phyloP scores from a whole-genome alignment of 2,113 vertebrate species.

The Rhabdornis inornatus region DNA sequence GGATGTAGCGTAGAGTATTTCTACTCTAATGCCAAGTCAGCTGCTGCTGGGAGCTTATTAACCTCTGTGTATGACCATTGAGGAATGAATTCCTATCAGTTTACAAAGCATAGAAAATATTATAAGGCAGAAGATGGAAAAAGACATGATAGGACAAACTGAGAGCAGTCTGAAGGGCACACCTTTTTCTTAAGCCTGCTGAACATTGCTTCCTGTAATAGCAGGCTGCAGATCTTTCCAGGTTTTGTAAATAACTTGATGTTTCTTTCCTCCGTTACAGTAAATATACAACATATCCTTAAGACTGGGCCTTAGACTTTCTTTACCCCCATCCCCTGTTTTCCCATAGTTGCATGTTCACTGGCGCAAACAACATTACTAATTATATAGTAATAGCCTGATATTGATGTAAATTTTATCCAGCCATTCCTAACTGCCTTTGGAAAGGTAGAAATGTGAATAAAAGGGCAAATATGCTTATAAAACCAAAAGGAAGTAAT shows the following conservation, averaged over 20 bases:
- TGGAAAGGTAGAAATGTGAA: neutral
- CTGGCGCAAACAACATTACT: neutral
- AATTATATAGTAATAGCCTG: neutral
- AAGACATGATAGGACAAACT: constrained; percentile 49
- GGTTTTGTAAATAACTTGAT: neutral
- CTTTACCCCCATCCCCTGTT: neutral
- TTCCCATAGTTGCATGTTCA: neutral
- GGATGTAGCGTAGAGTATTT: neutral
- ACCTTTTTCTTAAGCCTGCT: neutral
- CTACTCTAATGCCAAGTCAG: constrained; percentile 44
- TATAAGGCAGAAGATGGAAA: constrained; percentile 39
- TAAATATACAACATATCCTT: neutral
- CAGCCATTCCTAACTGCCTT: neutral
- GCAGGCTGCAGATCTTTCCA: neutral
- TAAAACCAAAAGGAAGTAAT: neutral
- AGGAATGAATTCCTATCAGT: constrained; percentile 44
- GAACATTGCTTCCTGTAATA: neutral
- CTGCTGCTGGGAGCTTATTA: constrained; percentile 48
- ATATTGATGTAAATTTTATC: neutral
- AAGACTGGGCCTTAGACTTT: neutral
- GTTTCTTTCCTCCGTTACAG: neutral
- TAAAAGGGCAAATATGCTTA: neutral
- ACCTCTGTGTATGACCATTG: constrained; percentile 34
- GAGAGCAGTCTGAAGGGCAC: constrained; percentile 34
- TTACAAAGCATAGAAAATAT: constrained; percentile 43